Evolutionary conservation across 2,113 vertebrate species (phyloP), one percentile per base, ranked within the genome.

Genomic region (Thamnaconus septentrionalis): DNA sequence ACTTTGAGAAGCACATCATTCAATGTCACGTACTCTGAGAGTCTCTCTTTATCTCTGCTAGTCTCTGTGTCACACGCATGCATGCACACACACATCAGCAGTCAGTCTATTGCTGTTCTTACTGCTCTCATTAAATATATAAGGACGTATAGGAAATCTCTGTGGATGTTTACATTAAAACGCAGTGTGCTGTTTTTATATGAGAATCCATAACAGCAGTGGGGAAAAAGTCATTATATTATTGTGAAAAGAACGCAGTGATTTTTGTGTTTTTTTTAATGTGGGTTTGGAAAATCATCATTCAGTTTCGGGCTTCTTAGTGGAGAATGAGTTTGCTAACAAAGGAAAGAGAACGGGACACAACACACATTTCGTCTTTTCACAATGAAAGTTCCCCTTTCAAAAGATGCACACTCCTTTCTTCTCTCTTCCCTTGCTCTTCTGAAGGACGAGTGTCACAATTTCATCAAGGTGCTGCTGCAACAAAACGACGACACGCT

Each of bases 391-490:
- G 8, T 5, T 3, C 10, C 9, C 6, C 5, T 6, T 11, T 7
- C 18, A n/a, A 52, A 18, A 52, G 50, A 76, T 65, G 69, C 75
- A 61, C 61, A 64, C 67, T 72, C 8, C 12, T 84, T 10, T 60
- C 6, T 58, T 49, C 8, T 66, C 4, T 63, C 40, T 59, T 56
- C 59, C 1, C 66, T 2, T 43, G 40, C 82, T 9, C 87, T 86
- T 84, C 69, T 69, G 57, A 85, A 98, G 97, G 97, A 99, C 71
- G 97, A 99, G 81, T 99, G 97, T 90, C 97, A 98, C 89, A 99
- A 99, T 84, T 99, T 98, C 87, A 98, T 99, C 90, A 99, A 99
- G 88, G 95, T 99, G 82, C 93, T 99, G 58, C 92, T 99, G 68
- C 96, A 95, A 93, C 95, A 96, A 88, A 95, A 92, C 6, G 93